phyloP scores from a whole-genome alignment of 2,797 vertebrate genomes.

The Acanthopagrus latus region DNA sequence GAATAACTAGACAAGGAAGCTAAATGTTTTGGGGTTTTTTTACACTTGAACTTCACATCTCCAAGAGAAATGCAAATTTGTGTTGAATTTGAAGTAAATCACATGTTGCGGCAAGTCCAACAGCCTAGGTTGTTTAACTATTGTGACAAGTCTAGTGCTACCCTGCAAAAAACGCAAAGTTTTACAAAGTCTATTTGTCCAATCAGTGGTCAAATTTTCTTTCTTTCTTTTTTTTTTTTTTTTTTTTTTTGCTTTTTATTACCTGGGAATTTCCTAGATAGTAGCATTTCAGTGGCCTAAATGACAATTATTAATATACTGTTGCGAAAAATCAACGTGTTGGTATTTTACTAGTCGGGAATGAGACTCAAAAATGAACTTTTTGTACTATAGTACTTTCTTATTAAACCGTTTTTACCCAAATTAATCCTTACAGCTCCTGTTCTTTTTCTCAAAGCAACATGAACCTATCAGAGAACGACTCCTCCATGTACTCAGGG shows the following conservation, averaged over 20 bases:
- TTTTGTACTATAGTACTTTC: not conserved
- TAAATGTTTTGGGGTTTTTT: not conserved
- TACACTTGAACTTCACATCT: not conserved
- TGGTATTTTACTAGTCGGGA: too few species aligned
- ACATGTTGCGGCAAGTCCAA: not conserved
- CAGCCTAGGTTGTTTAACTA: not conserved
- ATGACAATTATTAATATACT: too few species aligned
- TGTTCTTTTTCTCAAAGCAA: conserved; percentile 35
- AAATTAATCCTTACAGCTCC: not conserved
- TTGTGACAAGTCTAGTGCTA: too few species aligned
- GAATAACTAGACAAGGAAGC: not conserved
- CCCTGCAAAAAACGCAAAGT: too few species aligned
- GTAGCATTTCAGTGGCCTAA: too few species aligned
- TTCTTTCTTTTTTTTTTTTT: too few species aligned
- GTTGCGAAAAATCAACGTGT: too few species aligned
- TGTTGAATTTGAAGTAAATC: not conserved
- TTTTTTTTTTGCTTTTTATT: too few species aligned
- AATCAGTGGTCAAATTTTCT: too few species aligned
- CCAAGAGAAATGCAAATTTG: not conserved
- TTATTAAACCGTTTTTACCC: not conserved
- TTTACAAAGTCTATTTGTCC: too few species aligned
- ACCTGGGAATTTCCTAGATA: too few species aligned
- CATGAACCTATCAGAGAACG: conserved; percentile 31
- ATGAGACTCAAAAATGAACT: too few species aligned
- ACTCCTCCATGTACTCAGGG: accelerated